Conservation (phyloP, 1,140 invertebrate genomes). For the Catajapyx aquilonaris region DNA sequence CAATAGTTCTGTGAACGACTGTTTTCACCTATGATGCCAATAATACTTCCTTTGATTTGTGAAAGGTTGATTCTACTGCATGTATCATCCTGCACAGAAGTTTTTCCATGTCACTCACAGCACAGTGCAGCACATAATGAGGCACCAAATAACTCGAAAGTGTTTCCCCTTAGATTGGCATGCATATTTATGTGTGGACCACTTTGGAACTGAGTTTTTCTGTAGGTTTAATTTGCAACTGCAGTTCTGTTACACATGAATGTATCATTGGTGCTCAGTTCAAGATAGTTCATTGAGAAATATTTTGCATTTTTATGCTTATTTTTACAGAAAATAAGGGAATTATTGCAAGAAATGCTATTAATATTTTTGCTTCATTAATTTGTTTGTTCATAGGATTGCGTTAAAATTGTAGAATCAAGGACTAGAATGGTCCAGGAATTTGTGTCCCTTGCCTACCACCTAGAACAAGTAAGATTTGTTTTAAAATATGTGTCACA, state of each 20-base stretch:
- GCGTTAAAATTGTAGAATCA: conserved; percentile 47
- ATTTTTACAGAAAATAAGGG: neutral
- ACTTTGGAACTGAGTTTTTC: neutral
- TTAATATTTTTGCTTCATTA: neutral
- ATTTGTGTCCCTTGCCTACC: conserved; percentile 47
- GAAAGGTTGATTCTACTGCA: no score
- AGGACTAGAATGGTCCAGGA: conserved; percentile 46
- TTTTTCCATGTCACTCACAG: no score
- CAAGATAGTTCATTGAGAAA: neutral
- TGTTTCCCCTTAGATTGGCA: neutral
- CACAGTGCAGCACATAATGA: neutral
- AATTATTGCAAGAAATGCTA: neutral
- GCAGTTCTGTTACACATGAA: neutral
- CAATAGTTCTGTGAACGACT: neutral
- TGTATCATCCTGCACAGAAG: no score
- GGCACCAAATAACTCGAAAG: neutral
- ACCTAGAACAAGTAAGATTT: conserved; percentile 63
- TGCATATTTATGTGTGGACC: neutral
- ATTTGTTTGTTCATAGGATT: conserved; percentile 31
- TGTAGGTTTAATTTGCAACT: neutral
- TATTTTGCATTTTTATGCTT: neutral
- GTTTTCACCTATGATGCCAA: neutral
- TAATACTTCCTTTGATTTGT: no score
- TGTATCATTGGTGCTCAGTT: neutral
- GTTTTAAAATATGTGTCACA: neutral